Evolutionary conservation across 1,140 invertebrate genomes (phyloP).

Genomic region (Orussus abietinus): DNA sequence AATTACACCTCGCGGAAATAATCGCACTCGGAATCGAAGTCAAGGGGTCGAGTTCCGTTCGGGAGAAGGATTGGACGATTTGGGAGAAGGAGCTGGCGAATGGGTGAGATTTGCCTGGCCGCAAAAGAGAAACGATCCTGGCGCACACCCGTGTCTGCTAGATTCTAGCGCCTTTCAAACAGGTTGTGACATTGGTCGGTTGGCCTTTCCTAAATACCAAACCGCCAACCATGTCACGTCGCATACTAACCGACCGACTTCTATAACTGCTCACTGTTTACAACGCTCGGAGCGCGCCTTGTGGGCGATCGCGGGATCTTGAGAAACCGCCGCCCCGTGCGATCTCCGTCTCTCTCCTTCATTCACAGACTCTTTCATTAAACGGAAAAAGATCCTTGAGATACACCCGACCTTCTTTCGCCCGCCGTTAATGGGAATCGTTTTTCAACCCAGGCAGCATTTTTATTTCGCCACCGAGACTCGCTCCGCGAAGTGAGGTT

Average conservation of each 20-base stretch:
- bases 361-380: background rate
- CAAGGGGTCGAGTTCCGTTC: no score
- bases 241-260: conserved; percentile 13
- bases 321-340: conserved; percentile 19
- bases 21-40: no score
- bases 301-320: conserved; percentile 24
- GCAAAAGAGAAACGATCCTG: background rate
- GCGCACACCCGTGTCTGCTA: conserved; percentile 25
- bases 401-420: no score
- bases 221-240: conserved; percentile 49
- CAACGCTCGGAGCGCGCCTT: no score
- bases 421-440: conserved; percentile 6
- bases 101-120: no score
- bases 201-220: conserved; percentile 55
- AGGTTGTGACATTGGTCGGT: conserved; percentile 52
- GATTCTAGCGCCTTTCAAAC: conserved; percentile 50
- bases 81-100: no score
- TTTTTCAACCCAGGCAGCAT: conserved; percentile 2
- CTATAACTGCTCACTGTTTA: conserved; percentile 12
- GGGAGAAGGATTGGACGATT: no score
- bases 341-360: no score
- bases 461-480: background rate
- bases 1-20: no score
- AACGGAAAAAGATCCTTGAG: no score
- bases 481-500: no score